Percentiles rank a stretch among this genome's conserved stretches.
phyloP scores from a whole-genome alignment of 2,797 vertebrate genomes.

The Poecilia gillii region DNA sequence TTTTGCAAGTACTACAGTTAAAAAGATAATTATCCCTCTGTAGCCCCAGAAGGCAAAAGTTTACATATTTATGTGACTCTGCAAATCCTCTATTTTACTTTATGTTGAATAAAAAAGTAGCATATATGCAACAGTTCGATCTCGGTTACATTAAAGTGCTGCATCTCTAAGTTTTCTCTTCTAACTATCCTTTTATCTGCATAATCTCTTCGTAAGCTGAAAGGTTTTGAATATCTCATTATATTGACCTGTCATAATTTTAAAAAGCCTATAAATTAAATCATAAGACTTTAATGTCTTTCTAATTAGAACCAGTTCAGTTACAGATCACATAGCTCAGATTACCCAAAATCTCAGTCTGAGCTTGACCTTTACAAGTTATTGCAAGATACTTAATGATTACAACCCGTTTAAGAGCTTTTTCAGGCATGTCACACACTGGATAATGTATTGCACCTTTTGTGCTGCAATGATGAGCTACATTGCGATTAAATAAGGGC shows the following conservation, averaged over 20 bases:
- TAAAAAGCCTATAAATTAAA: conserved; percentile 17
- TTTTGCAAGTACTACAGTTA: background rate
- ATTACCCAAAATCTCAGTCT: conserved; percentile 33
- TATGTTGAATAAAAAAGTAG: conserved; percentile 7
- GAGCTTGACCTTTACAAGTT: conserved; percentile 49
- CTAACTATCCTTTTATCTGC: background rate
- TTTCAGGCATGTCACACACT: conserved; percentile 25
- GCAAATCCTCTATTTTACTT: background rate
- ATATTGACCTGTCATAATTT: conserved; percentile 5
- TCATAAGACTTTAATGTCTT: conserved; percentile 21
- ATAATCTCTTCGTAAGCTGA: background rate
- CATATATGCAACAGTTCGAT: background rate
- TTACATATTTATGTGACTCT: background rate
- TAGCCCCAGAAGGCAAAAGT: background rate
- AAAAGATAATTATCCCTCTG: background rate
- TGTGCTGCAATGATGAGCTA: conserved; percentile 32
- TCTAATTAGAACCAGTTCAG: conserved; percentile 25
- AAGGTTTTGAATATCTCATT: conserved; percentile 13
- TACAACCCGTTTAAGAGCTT: conserved; percentile 37
- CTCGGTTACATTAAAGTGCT: background rate
- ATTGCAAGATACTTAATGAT: conserved; percentile 24
- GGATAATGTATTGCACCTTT: conserved; percentile 16
- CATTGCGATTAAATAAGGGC: conserved; percentile 29
- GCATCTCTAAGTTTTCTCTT: conserved; percentile 16
- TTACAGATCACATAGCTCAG: conserved; percentile 19